Conservation (phyloP, 2,797 vertebrate genomes). For the Steatocranus sp. region DNA sequence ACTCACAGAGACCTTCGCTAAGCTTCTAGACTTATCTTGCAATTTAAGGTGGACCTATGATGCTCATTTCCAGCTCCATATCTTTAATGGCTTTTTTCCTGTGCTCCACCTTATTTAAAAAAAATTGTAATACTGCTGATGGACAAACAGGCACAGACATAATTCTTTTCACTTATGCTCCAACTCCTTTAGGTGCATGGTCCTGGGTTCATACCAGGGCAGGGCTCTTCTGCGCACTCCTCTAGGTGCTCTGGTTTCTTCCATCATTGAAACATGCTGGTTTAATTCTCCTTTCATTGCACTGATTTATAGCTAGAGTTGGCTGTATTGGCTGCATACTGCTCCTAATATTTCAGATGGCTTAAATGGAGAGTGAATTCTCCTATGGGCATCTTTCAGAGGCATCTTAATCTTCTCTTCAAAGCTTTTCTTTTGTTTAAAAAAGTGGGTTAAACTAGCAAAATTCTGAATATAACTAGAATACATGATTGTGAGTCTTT, state of each 20-base stretch:
- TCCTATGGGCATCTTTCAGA: neutral
- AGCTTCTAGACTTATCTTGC: neutral
- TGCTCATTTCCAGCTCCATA: neutral
- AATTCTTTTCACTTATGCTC: neutral
- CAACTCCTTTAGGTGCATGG: neutral
- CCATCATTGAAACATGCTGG: neutral
- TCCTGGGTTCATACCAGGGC: fast-evolving
- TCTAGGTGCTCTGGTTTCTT: neutral
- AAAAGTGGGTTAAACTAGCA: neutral
- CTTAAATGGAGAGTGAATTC: neutral
- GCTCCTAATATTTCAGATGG: neutral
- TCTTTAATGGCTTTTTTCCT: neutral
- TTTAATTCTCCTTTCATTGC: neutral
- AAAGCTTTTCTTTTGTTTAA: fast-evolving
- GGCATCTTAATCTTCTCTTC: neutral
- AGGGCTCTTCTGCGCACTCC: neutral
- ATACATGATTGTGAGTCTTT: neutral
- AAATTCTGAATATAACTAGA: neutral
- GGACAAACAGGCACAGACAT: neutral
- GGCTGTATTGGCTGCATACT: neutral
- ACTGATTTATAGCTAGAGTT: neutral
- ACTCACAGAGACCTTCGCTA: fast-evolving
- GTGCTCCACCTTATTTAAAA: neutral
- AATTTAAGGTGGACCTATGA: neutral
- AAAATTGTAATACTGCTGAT: fast-evolving